These are phyloP conservation scores for Cardiocondyla obscurior DNA, from an alignment of 1,140 invertebrate genomes.

Conservation along the genomic window DNA sequence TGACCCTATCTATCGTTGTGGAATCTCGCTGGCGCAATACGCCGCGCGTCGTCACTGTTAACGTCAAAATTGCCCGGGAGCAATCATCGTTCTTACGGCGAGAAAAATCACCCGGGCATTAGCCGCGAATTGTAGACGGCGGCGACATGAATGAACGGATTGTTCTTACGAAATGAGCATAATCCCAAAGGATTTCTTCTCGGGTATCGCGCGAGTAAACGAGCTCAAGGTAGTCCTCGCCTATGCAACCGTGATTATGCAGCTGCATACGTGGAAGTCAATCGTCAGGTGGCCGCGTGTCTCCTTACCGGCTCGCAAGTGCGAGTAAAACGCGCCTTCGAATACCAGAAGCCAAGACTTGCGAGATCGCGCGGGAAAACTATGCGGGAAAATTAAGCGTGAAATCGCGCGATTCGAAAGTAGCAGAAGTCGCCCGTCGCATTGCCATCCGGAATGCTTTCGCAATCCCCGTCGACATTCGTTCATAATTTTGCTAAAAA, in stretches of 20 bases:
- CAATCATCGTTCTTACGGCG: not conserved
- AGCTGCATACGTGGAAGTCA: constrained; percentile 32
- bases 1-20: constrained; percentile 1
- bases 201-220: constrained; percentile 29
- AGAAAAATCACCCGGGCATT: constrained; percentile 13
- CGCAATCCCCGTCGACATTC: not conserved
- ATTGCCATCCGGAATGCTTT: not conserved
- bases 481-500: not conserved
- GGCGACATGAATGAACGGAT: constrained; percentile 52
- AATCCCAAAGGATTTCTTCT: constrained; percentile 54
- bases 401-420: constrained; percentile 34
- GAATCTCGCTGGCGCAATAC: constrained; percentile 39
- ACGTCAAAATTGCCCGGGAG: not conserved
- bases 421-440: not conserved
- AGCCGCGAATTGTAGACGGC: not conserved
- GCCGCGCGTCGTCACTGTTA: not conserved
- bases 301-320: not conserved
- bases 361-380: not conserved
- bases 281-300: constrained; percentile 28
- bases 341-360: constrained; percentile 1
- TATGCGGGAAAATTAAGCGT: constrained; percentile 30
- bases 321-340: constrained; percentile 5
- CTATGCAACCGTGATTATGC: constrained; percentile 48
- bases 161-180: constrained; percentile 50
- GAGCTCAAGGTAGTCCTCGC: constrained; percentile 57